Evolutionary conservation across 2,888 invertebrate genomes (phyloP), one percentile per base, ranked within the genome.

Genomic region (Odontomyia ornata): DNA sequence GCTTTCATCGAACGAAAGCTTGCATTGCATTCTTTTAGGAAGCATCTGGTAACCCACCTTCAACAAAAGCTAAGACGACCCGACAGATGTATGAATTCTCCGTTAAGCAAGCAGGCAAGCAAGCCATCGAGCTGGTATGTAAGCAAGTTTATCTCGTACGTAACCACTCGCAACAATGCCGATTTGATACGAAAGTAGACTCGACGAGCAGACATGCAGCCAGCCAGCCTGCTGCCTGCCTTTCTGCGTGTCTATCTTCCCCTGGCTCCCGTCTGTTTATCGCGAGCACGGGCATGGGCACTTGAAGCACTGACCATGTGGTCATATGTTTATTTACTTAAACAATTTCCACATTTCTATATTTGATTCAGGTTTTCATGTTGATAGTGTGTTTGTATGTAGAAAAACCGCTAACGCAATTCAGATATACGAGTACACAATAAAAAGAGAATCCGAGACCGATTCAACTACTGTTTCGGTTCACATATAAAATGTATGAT

Each of bases 241-340:
- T 52, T 3, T 4, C 52, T 52, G 30, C 18, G 4, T 1, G 65
- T 36, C 65, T 25, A 36, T 5, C 3, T 36, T 36, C 36, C 36
- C n/a, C n/a, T n/a, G n/a, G n/a, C n/a, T n/a, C n/a, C 36, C 36
- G 36, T 30, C 30, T 36, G 36, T 13, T 64, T 7, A 36, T n/a
- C n/a, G 64, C 64, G 2, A n/a, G 62, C 62, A 52, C 52, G 52
- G 52, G 18, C 52, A 52, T 52, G 30, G 36, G 69, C 46, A 47
- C 72, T 25, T 27, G 27, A 52, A 57, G 56, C 30, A 30, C 9
- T 60, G 64, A 75, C 75, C 75, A 75, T 75, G 75, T 75, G 75
- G 62, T 62, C 75, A 75, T 47, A 62, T 75, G 75, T 75, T 75
- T 75, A 75, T 75, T 75, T 75, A 75, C 75, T 75, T 25, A 27